A percentile compares a stretch with the other conserved stretches of the same genome.
Evolutionary conservation across 2,888 invertebrate species (phyloP).

Genomic region (Anagyrus pseudococci): DNA sequence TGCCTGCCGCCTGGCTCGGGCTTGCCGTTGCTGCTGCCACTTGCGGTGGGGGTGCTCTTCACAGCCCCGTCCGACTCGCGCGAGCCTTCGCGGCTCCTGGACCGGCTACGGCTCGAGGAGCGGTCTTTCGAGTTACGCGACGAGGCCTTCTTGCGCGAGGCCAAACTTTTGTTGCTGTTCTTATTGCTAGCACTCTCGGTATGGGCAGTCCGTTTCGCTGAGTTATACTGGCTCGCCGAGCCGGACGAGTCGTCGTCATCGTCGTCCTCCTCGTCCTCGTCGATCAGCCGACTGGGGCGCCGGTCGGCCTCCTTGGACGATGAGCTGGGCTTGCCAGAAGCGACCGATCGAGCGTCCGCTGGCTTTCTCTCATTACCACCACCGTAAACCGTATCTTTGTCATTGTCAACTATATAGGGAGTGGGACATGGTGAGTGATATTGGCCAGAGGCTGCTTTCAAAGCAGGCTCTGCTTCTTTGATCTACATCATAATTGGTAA

Average conservation of each 20-base stretch:
- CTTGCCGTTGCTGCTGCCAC: not conserved
- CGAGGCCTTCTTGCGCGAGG: constrained; percentile 17
- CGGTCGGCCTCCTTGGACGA: not conserved
- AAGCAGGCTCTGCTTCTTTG: not conserved
- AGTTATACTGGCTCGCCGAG: constrained; percentile 25
- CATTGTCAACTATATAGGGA: constrained; percentile 54
- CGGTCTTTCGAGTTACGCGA: constrained; percentile 3
- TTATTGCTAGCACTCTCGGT: constrained; percentile 39
- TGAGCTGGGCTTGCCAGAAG: not conserved
- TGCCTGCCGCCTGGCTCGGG: not conserved
- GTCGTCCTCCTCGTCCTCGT: not conserved
- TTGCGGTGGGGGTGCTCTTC: too few species aligned
- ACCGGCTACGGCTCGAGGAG: constrained; percentile 36
- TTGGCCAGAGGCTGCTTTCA: constrained; percentile 1
- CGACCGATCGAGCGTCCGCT: constrained; percentile 55
- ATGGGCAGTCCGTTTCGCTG: constrained; percentile 21
- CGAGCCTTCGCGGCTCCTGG: constrained; percentile 38
- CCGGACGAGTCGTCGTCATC: constrained; percentile 29
- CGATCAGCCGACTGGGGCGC: not conserved
- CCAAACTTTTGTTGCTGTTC: constrained; percentile 23
- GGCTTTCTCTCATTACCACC: constrained; percentile 56
- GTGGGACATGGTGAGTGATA: constrained; percentile 42
- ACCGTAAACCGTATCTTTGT: constrained; percentile 54
- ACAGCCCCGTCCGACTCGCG: too few species aligned
- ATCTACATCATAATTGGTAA: not conserved